Evolutionary conservation across 2,113 vertebrate species (phyloP), one percentile per base, ranked within the genome.

Genomic region (Tenrec ecaudatus): DNA sequence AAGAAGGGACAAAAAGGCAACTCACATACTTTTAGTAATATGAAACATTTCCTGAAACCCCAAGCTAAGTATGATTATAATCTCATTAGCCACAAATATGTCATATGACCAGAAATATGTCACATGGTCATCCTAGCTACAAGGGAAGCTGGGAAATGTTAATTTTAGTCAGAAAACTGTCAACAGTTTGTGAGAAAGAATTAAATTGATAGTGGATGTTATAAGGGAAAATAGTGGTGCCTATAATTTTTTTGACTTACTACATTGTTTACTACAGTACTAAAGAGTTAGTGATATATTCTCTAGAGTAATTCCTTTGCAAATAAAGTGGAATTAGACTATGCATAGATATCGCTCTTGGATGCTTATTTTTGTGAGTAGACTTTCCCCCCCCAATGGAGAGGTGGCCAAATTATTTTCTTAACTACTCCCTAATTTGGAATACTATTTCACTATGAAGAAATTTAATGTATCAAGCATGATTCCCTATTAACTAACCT

Each of bases 401-500:
- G 25, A 68, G 20, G 3, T 91, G 71, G 38, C 38, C 73, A 94
- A 92, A 75, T 58, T 81, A 88, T 57, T 17, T 89, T 27, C n/a
- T 69, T 33, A 40, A 43, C 19, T 84, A 78, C 7, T 81, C 47
- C 47, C 60, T 73, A 90, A 73, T 69, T 25, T 86, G 38, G 20
- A 60, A 66, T 80, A 84, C 29, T 89, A 33, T 86, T 82, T 89
- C 10, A 90, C 29, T 83, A 66, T 15, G 16, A 86, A 76, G 9
- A 58, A 88, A 82, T 86, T 85, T 82, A 88, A 77, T 69, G 12
- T 77, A 58, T 38, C 89, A 62, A 62, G 23, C 17, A 69, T 75
- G 62, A 84, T 90, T 84, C 22, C 38, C 62, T 57, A 58, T 89
- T 68, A 84, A 43, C 23, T 79, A 82, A 88, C 29, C 86, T 95